Evolutionary conservation across 64 coral and sea anemone genomes (phyloP), one percentile per base, ranked within the genome.

Genomic region (Hydrozoanthus tunicans): DNA sequence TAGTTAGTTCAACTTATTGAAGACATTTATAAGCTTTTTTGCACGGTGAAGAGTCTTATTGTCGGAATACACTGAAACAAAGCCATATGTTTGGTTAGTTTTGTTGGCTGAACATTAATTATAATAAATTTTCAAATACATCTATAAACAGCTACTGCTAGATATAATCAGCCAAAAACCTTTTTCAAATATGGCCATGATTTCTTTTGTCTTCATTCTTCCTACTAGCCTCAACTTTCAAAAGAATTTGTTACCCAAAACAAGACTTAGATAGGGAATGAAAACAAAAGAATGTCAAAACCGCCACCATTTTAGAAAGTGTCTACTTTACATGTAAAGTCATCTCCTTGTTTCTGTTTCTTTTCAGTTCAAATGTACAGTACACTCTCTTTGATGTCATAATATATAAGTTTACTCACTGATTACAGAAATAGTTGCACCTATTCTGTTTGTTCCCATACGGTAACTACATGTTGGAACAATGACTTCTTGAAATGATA

Each of bases 401-500:
- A 56, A 7, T 54, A 24, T 17, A 15, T 53, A 3, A 8, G 11
- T 11, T 24, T 32, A 15, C 86, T 83, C 83, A 96, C 94, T 91
- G 61, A 96, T 77, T 17, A 96, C 83, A 6, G 85, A 76, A 53
- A 96, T 80, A 51, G 73, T 89, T 54, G 76, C 51, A n/a, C 91
- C 91, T 8, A 96, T 96, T 64, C 85, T 92, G 68, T 86, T 82
- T 17, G 94, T 96, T 13, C 94, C 94, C 94, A 96, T 96, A 17
- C 94, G 94, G 79, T 96, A 96, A 74, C 94, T 96, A 52, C 94
- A 96, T 20, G 94, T 96, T 56, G 94, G 94, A 17, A 96, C 71
- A 14, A 78, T 60, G 59, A 90, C 59, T 64, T 96, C 94, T 7
- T 68, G 75, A 60, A 92, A 86, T 3, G 6, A 64, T 6, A 60